Conservation (phyloP, 2,888 invertebrate genomes). For the Diadegma fenestrale region DNA sequence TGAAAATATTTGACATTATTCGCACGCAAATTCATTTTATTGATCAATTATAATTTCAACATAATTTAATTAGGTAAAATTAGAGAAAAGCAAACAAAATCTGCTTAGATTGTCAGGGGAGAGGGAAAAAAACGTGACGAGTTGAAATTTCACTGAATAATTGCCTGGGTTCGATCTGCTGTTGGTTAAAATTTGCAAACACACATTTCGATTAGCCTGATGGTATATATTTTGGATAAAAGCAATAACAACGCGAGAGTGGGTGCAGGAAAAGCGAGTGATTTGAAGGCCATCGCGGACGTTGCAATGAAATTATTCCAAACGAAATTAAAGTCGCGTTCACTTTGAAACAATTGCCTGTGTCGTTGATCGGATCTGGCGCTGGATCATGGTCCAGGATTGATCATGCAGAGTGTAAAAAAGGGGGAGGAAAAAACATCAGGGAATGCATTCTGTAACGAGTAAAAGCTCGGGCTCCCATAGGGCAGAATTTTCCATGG, state of each 20-base stretch:
- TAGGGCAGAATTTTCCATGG: conserved; percentile 15
- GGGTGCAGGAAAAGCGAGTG: conserved; percentile 22
- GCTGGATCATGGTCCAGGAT: conserved; percentile 12
- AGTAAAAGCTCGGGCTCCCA: neutral
- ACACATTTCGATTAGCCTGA: neutral
- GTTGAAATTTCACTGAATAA: conserved; percentile 44
- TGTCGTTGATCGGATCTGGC: conserved; percentile 10
- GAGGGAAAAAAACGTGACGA: neutral
- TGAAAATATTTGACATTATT: too few relatives aligned
- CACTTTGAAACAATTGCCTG: conserved; percentile 49
- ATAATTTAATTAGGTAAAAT: too few relatives aligned
- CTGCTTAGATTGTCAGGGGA: conserved; percentile 12
- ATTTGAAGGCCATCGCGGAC: conserved; percentile 46
- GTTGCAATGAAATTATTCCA: conserved; percentile 59
- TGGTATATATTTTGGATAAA: conserved; percentile 35
- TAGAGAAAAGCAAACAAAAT: too few relatives aligned
- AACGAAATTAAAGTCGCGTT: conserved; percentile 65
- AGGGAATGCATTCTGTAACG: conserved; percentile 29
- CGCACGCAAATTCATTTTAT: too few relatives aligned
- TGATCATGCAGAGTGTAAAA: conserved; percentile 1
- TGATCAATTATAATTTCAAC: too few relatives aligned
- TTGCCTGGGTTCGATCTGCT: conserved; percentile 45
- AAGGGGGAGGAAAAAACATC: neutral
- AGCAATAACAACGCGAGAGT: conserved; percentile 44
- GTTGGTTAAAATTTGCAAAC: neutral